Percentiles rank a stretch among this genome's conserved stretches.
Conservation (phyloP, 1,140 invertebrate genomes). For the Drosophila chauvacae region DNA sequence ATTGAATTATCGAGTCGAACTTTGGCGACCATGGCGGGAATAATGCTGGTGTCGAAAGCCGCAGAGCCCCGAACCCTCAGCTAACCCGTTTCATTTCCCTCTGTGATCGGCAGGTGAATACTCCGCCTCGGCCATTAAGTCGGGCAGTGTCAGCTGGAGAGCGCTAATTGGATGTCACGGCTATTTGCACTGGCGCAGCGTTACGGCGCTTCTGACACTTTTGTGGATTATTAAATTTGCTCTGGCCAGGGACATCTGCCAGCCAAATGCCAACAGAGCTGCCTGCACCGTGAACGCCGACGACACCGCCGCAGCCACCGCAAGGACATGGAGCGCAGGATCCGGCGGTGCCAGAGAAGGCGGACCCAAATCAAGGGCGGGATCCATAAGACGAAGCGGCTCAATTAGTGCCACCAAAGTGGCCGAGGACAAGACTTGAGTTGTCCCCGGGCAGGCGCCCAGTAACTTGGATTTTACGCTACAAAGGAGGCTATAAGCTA, state of each 20-base stretch:
- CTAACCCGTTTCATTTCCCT: slow-evolving; percentile 28
- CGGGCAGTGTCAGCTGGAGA: slow-evolving; percentile 72
- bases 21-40: slow-evolving; percentile 13
- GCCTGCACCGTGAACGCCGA: background rate
- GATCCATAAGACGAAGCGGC: slow-evolving; percentile 40
- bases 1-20: slow-evolving; percentile 21
- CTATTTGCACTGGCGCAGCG: slow-evolving; percentile 71
- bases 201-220: slow-evolving; percentile 76
- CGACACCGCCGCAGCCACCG: slow-evolving; percentile 5
- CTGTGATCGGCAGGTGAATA: slow-evolving; percentile 81
- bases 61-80: slow-evolving; percentile 3
- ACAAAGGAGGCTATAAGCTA: slow-evolving; percentile 25
- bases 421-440: slow-evolving; percentile 76
- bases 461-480: slow-evolving; percentile 17
- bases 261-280: slow-evolving; percentile 31
- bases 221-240: slow-evolving; percentile 81
- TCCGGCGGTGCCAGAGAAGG: slow-evolving; percentile 5
- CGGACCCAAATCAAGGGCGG: slow-evolving; percentile 24
- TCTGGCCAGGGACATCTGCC: slow-evolving; percentile 54
- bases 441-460: slow-evolving; percentile 1
- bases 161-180: slow-evolving; percentile 75
- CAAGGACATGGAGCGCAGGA: slow-evolving; percentile 18
- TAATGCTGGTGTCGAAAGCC: slow-evolving; percentile 28
- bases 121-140: slow-evolving; percentile 84
- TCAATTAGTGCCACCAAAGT: slow-evolving; percentile 80